Evolutionary conservation across 2,113 vertebrate species (phyloP), one percentile per base, ranked within the genome.

Genomic region (Pithys albifrons): DNA sequence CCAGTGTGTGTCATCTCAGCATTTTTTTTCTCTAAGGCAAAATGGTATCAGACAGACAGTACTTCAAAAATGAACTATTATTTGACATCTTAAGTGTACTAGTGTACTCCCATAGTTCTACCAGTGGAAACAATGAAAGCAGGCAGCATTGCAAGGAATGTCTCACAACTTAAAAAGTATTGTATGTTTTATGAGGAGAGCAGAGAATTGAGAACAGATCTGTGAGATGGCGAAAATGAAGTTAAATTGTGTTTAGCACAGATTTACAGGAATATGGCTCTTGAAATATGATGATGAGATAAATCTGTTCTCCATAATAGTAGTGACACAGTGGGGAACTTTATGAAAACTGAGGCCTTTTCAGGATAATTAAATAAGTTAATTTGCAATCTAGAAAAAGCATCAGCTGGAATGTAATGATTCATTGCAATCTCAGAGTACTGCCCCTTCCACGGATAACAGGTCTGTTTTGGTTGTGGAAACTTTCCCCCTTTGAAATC

Each of bases 301-400:
- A 88, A 91, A 94, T 96, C 92, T 94, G 88, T 92, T 97, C 54
- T 15, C 69, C 5, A 2, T 95, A 95, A 93, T 92, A 91, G 91
- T 93, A 80, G 64, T 88, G 79, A 86, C 91, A 94, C 94, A 86
- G 80, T 86, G 72, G 79, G 83, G 65, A 92, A 93, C 92, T 93
- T 95, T 46, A 52, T 88, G 59, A 94, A 96, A 96, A 65, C 95
- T 93, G 91, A 91, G 39, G 75, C 82, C 83, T 96, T 94, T 90
- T 93, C 92, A 88, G 43, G 72, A 91, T 96, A 96, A 97, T 95
- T 93, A 93, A 96, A 93, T 95, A 97, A 96, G 91, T 97, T 92
- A 91, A 94, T 97, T 96, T 93, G 85, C 96, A 95, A 84, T 96
- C 94, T 96, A 85, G 70, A 94, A 92, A 77, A 94, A 92, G 69